These are phyloP conservation scores for Brachionus sp. DNA, from an alignment of 1,140 invertebrate genomes.

Conservation along the genomic window DNA sequence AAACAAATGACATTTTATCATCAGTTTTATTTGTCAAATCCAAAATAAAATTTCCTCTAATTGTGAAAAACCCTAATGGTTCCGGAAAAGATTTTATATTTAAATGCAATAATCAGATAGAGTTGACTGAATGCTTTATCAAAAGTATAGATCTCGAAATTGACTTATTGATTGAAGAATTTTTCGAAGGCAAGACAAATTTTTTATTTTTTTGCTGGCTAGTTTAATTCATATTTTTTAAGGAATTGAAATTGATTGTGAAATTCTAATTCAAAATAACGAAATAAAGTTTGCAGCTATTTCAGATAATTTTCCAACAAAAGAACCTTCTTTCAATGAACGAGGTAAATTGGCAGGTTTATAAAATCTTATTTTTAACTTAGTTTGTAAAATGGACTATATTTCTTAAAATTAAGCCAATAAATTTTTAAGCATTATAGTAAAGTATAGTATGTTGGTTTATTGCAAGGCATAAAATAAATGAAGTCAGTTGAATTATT, in stretches of 20 bases:
- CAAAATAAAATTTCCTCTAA: constrained; percentile 9
- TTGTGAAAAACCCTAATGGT: constrained; percentile 24
- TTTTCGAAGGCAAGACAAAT: not conserved
- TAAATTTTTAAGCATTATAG: too few species aligned
- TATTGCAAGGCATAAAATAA: too few species aligned
- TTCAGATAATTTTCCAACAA: constrained; percentile 34
- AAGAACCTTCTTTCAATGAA: constrained; percentile 26
- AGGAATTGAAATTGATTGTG: constrained; percentile 32
- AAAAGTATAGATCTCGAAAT: not conserved
- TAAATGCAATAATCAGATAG: not conserved
- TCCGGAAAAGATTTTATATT: constrained; percentile 36
- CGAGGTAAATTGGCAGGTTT: not conserved
- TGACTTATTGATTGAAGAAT: constrained; percentile 32
- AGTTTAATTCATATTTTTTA: not conserved
- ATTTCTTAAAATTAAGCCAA: too few species aligned
- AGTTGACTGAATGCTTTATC: not conserved
- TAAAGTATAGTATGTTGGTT: too few species aligned
- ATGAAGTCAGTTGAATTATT: too few species aligned
- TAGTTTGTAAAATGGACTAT: too few species aligned
- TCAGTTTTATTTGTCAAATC: not conserved
- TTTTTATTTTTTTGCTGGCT: not conserved
- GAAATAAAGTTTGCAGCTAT: not conserved
- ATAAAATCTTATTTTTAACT: not conserved
- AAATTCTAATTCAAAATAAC: constrained; percentile 38
- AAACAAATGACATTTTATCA: not conserved